Conservation (phyloP, 2,113 vertebrate genomes). For the Atherinomorus stipes region DNA sequence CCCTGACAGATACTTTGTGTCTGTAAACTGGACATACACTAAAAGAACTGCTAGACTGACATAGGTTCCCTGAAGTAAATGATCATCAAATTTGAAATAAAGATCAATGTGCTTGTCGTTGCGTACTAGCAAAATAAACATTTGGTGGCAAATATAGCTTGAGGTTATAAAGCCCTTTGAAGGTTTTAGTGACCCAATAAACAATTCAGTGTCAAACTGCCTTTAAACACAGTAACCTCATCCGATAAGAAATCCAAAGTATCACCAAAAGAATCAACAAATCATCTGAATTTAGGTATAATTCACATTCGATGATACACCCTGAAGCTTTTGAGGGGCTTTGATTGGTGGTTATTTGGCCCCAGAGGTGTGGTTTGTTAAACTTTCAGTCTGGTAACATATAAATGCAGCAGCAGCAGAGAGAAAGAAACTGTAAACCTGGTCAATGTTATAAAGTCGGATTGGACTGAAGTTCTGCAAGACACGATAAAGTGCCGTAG, state of each 20-base stretch:
- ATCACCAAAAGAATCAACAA: background rate
- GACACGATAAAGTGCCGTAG: too few relatives aligned
- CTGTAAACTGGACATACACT: too few relatives aligned
- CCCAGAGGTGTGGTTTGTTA: conserved; percentile 30
- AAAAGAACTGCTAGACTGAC: too few relatives aligned
- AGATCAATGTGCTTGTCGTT: background rate
- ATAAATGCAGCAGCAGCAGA: conserved; percentile 50
- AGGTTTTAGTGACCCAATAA: conserved; percentile 40
- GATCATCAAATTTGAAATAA: too few relatives aligned
- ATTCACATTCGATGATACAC: background rate
- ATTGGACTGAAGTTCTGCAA: too few relatives aligned
- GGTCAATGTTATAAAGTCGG: too few relatives aligned
- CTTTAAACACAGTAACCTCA: background rate
- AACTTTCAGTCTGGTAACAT: background rate
- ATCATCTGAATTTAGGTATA: background rate
- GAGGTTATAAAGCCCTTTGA: conserved; percentile 36
- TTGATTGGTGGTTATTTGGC: conserved; percentile 32
- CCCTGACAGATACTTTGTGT: too few relatives aligned
- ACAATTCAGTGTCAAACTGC: conserved; percentile 7
- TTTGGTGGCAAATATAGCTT: conserved; percentile 39
- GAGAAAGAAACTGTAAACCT: conserved; percentile 8
- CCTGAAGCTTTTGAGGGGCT: background rate
- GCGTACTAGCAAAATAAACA: conserved; percentile 45
- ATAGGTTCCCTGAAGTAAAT: too few relatives aligned
- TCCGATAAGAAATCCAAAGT: too few relatives aligned